Conservation (phyloP, 2,888 invertebrate species). For the Ectropis crepuscularia region DNA sequence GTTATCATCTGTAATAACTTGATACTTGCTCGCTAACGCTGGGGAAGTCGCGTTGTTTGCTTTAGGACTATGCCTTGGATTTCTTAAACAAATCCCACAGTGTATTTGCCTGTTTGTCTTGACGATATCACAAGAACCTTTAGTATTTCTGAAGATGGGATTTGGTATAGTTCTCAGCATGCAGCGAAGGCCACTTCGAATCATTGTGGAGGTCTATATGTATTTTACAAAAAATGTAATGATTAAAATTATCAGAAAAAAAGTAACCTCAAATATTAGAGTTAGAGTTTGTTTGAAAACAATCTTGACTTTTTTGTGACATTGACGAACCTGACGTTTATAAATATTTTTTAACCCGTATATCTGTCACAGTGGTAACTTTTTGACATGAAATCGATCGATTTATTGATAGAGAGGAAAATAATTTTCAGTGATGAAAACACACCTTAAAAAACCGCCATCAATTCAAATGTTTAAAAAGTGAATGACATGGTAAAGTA, state of each 20-base stretch:
- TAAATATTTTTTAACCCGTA: background rate
- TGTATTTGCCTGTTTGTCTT: conserved; percentile 63
- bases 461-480: background rate
- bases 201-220: conserved; percentile 23
- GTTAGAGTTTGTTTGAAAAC: background rate
- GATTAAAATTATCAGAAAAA: background rate
- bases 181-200: conserved; percentile 33
- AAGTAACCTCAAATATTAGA: background rate
- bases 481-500: no score
- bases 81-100: conserved; percentile 64
- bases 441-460: conserved; percentile 3
- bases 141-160: conserved; percentile 15
- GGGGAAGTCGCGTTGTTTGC: conserved; percentile 68
- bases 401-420: background rate
- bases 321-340: background rate
- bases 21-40: conserved; percentile 86
- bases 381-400: conserved; percentile 3
- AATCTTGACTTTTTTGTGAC: background rate
- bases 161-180: conserved; percentile 31
- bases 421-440: background rate
- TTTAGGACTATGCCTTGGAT: conserved; percentile 70
- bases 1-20: conserved; percentile 89
- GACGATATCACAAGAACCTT: conserved; percentile 46
- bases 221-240: background rate
- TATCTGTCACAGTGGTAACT: background rate